Base-by-base conservation (phyloP, 2,113 vertebrate species). In the Campylomormyrus tamandua region DNA sequence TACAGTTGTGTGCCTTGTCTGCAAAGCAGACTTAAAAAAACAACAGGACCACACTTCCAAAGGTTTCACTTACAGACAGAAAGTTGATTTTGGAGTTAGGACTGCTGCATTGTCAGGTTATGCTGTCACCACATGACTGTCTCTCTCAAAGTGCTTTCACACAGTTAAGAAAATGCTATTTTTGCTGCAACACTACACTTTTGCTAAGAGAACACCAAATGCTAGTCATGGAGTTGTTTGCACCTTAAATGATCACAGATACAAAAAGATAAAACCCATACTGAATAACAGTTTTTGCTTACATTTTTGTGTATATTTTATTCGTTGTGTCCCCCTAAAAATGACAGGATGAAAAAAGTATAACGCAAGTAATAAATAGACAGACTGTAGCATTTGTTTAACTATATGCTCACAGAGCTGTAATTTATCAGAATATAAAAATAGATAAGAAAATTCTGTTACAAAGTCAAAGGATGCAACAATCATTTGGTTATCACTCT, bases 381-480 rank as follows among this genome's bases (percentile, higher is more conserved):
- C 83, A 85, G 21, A 77, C 70, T 48, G 39, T 48, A 83, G 21
- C 7, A 17, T 83, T 46, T 19, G 6, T 21, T 87, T 52, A 42
- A 42, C 39, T 42, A 31, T 49, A 11, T 53, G 85, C 85, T 87
- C 85, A 50, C 49, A 53, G 85, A 87, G 85, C 85, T 15, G 21
- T 13, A 87, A 53, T 87, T 87, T 53, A 35, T 48, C 46, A 48
- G 5, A 52, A 87, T 87, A 87, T 35, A 87, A 87, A 87, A 87
- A 87, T 87, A 87, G n/a, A 53, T 87, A 87, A 21, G 85, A 87
- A 87, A 87, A 53, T 56, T 52, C 46, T 87, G 85, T 52, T 87
- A 87, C 50, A 87, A 87, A 53, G 49, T 50, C 27, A 35, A 87
- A 87, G 17, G 45, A 48, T 24, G 80, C 45, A 48, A 6, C 48